Base-by-base conservation (phyloP, 2,888 invertebrate genomes). In the Microchrysa polita region DNA sequence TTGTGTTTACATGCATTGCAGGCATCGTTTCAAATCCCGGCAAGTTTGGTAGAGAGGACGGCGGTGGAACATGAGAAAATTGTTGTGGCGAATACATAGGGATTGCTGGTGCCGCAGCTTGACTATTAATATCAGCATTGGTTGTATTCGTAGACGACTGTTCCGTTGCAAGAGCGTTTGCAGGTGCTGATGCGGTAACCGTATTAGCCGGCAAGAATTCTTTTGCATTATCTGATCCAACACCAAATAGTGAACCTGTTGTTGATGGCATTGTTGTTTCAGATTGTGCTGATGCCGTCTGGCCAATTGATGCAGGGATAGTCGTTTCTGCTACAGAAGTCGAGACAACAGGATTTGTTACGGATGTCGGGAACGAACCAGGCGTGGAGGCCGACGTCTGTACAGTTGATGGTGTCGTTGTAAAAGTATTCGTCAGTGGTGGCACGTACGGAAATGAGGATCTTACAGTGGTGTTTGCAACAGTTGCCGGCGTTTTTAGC, bases 41-140 rank as follows among this genome's bases (percentile, higher is more conserved):
- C 76, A 88, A 87, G 77, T 82, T 86, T 48, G 87, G 87, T 76
- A 88, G 80, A 1, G 88, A 87, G 18, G 87, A 86, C 57, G 88
- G 88, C 14, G 87, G 87, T 74, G 87, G 87, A 81, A 79, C 74
- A 75, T 77, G 79, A 12, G 78, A 77, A 73, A 78, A 80, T 52
- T 87, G 84, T 77, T 84, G 86, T 9, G 86, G 87, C 20, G 86
- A 77, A 73, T 78, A 80, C 73, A 78, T 77, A 12, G 80, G 79
- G 48, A 77, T 79, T 34, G 78, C 61, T 18, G 87, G 20, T 9
- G 10, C 86, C 71, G 77, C 74, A 44, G 77, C 34, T 73, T 74
- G 74, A 14, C 22, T 74, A 23, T 27, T 53, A 4, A 18, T 27
- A 69, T 55, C 27, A 73, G 74, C 14, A 34, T 42, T 73, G 16